phyloP scores from a whole-genome alignment of 2,888 invertebrate species.

The Agrochola macilenta region DNA sequence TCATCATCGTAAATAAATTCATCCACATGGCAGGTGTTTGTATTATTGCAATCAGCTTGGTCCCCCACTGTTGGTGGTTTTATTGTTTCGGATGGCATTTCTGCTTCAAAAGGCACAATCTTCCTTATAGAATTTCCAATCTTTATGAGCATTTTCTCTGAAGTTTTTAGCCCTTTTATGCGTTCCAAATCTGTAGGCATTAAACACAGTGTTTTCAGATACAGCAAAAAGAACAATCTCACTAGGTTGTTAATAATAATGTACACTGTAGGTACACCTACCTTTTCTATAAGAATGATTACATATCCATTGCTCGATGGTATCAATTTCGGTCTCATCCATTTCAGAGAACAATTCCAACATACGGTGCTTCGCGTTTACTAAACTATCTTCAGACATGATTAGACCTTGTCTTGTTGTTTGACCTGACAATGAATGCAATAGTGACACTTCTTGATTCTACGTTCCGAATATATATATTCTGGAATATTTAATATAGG shows the following conservation, averaged over 20 bases:
- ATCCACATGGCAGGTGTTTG: conserved; percentile 92
- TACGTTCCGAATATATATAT: neutral
- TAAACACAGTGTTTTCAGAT: neutral
- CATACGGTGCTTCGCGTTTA: conserved; percentile 77
- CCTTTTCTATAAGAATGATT: conserved; percentile 83
- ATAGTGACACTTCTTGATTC: neutral
- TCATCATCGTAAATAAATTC: conserved; percentile 93
- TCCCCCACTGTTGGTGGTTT: conserved; percentile 83
- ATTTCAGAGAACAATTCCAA: conserved; percentile 79
- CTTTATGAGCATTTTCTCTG: conserved; percentile 77
- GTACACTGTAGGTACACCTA: conserved; percentile 55
- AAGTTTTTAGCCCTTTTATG: conserved; percentile 73
- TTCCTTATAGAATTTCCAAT: conserved; percentile 82
- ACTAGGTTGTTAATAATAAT: neutral
- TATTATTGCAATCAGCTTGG: conserved; percentile 89
- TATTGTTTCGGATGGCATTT: conserved; percentile 83
- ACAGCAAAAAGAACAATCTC: neutral
- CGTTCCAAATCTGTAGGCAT: conserved; percentile 78
- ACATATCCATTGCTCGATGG: conserved; percentile 83
- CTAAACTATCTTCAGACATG: conserved; percentile 75
- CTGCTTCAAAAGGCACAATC: conserved; percentile 82
- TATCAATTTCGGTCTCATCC: conserved; percentile 76
- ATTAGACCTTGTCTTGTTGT: conserved; percentile 14
- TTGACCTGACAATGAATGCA: neutral
- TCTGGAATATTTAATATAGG: neutral